phyloP scores from a whole-genome alignment of 2,888 invertebrate genomes.

The Lasiommata megera region DNA sequence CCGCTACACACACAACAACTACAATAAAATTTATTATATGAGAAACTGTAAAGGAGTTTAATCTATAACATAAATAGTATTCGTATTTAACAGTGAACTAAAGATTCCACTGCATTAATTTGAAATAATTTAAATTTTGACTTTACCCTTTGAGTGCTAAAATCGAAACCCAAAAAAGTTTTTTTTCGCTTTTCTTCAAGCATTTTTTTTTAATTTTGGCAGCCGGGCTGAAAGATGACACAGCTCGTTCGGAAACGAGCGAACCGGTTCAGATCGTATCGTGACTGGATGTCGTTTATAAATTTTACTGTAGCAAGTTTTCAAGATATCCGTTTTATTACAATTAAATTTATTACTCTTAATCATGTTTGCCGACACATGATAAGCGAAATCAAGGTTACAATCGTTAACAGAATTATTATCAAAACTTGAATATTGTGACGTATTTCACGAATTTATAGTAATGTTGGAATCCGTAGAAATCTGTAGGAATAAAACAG shows the following conservation, averaged over 20 bases:
- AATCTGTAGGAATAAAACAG: too few species aligned
- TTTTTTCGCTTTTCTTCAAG: slow-evolving; percentile 59
- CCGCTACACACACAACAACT: background rate
- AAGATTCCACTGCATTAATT: background rate
- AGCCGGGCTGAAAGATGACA: slow-evolving; percentile 35
- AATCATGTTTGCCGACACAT: slow-evolving; percentile 8
- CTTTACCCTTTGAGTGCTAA: slow-evolving; percentile 93
- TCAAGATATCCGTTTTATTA: slow-evolving; percentile 21
- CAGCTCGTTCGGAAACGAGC: slow-evolving; percentile 36
- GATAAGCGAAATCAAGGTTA: slow-evolving; percentile 23
- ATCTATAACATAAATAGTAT: background rate
- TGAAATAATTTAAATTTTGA: background rate
- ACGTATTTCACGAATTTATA: background rate
- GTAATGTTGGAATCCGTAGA: too few species aligned
- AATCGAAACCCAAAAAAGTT: slow-evolving; percentile 91
- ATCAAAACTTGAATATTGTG: background rate
- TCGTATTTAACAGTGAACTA: background rate
- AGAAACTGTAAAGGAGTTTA: background rate
- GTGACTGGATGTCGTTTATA: slow-evolving; percentile 22
- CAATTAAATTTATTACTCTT: slow-evolving; percentile 17
- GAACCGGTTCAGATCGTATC: slow-evolving; percentile 18
- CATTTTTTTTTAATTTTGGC: slow-evolving; percentile 66
- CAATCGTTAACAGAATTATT: background rate
- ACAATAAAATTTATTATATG: background rate
- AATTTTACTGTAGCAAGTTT: slow-evolving; percentile 13